Evolutionary conservation across 1,140 invertebrate genomes (phyloP).

Genomic region (Bombus pascuorum): DNA sequence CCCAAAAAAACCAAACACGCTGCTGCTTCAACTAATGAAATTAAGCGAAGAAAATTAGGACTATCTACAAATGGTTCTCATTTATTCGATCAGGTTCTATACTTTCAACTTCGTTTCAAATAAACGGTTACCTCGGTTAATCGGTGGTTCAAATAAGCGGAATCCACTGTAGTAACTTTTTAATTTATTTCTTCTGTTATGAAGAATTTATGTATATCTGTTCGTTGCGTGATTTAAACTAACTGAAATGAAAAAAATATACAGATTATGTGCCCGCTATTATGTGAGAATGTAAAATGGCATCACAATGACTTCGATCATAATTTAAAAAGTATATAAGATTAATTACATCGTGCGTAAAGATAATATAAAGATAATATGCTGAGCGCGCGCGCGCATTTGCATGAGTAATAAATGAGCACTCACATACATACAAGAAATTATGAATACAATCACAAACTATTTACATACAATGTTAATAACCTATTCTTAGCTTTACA

Average conservation of each 20-base stretch:
- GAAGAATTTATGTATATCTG: neutral
- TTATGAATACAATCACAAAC: conserved; percentile 68
- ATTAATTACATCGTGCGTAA: conserved; percentile 43
- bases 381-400: conserved; percentile 56
- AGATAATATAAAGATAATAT: conserved; percentile 63
- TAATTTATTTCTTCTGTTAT: neutral
- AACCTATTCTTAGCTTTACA: conserved; percentile 57
- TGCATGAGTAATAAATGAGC: conserved; percentile 63
- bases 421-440: conserved; percentile 64
- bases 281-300: conserved; percentile 58
- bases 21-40: too few species aligned
- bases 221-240: neutral
- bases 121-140: too few species aligned
- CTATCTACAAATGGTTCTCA: too few species aligned
- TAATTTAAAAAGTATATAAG: conserved; percentile 60
- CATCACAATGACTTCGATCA: conserved; percentile 69
- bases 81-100: too few species aligned
- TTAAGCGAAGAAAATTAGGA: too few species aligned
- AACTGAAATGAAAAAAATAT: conserved; percentile 58
- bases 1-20: too few species aligned
- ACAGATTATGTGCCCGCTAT: conserved; percentile 50
- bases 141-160: too few species aligned
- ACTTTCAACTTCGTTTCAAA: too few species aligned
- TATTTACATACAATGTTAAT: conserved; percentile 71
- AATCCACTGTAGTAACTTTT: neutral